Percentiles rank a stretch among this genome's conserved stretches.
phyloP scores from a whole-genome alignment of 1,140 invertebrate genomes.

The Cylas formicarius region DNA sequence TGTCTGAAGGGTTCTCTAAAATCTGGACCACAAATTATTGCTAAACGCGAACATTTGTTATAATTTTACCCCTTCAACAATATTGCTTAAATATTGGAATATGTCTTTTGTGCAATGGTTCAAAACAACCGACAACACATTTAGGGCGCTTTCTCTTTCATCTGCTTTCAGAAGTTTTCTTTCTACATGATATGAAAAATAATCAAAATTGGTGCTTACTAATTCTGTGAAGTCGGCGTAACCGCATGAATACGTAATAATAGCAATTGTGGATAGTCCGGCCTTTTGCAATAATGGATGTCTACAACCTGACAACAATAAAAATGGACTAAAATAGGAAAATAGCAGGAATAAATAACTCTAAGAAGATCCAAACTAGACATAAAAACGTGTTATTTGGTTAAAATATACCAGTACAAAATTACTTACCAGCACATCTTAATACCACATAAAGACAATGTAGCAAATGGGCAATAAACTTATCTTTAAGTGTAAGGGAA shows the following conservation, averaged over 20 bases:
- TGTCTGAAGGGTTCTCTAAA: slow-evolving; percentile 51
- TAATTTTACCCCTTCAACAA: slow-evolving; percentile 51
- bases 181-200: slow-evolving; percentile 58
- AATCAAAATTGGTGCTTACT: slow-evolving; percentile 55
- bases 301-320: slow-evolving; percentile 47
- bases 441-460: slow-evolving; percentile 59
- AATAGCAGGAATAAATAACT: too few relatives aligned
- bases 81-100: slow-evolving; percentile 52
- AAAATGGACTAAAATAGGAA: too few relatives aligned
- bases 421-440: slow-evolving; percentile 53
- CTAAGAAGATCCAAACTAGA: too few relatives aligned
- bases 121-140: slow-evolving; percentile 57
- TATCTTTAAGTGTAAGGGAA: slow-evolving; percentile 42
- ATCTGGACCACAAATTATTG: slow-evolving; percentile 42
- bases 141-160: slow-evolving; percentile 47
- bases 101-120: slow-evolving; percentile 54
- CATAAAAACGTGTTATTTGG: too few relatives aligned
- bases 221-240: slow-evolving; percentile 47
- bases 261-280: slow-evolving; percentile 48
- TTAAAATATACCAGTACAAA: not conserved
- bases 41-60: not conserved
- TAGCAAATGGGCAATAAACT: slow-evolving; percentile 52
- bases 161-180: slow-evolving; percentile 51
- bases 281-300: slow-evolving; percentile 48
- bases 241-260: slow-evolving; percentile 47